phyloP scores from a whole-genome alignment of 1,140 invertebrate species.

The Eumaeus atala region DNA sequence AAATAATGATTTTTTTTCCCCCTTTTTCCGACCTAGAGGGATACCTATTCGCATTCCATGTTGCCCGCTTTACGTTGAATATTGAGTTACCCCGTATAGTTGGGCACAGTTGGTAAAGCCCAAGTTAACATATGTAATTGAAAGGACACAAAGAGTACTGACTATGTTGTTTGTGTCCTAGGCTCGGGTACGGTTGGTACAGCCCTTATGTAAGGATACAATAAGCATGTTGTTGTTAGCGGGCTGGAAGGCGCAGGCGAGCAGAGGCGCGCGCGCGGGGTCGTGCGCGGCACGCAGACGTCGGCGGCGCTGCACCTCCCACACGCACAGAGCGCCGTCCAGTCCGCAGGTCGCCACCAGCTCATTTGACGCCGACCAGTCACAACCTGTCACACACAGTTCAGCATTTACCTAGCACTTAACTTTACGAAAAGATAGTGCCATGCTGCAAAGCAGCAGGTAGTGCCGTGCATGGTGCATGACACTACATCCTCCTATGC shows the following conservation, averaged over 20 bases:
- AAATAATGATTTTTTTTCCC: too few species aligned
- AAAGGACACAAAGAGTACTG: slow-evolving; percentile 23
- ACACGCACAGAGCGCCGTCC: slow-evolving; percentile 85
- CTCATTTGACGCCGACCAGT: slow-evolving; percentile 92
- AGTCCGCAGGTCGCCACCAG: slow-evolving; percentile 85
- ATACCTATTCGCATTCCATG: too few species aligned
- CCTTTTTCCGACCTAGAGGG: too few species aligned
- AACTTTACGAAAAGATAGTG: too few species aligned
- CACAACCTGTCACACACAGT: slow-evolving; percentile 75
- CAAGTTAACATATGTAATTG: too few species aligned
- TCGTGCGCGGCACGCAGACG: slow-evolving; percentile 82
- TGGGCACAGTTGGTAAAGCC: too few species aligned
- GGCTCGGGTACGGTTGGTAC: too few species aligned
- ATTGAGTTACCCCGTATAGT: too few species aligned
- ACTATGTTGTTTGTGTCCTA: slow-evolving; percentile 88
- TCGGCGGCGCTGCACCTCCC: slow-evolving; percentile 76
- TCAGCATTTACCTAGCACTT: not conserved
- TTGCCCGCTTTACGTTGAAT: too few species aligned
- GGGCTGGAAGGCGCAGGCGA: slow-evolving; percentile 88
- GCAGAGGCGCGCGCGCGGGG: slow-evolving; percentile 77
- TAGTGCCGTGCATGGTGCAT: too few species aligned
- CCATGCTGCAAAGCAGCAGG: too few species aligned
- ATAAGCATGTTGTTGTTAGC: slow-evolving; percentile 92
- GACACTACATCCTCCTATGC: too few species aligned
- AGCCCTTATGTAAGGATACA: slow-evolving; percentile 79